Conservation (phyloP, 2,797 vertebrate species). For the Alectoris magna region DNA sequence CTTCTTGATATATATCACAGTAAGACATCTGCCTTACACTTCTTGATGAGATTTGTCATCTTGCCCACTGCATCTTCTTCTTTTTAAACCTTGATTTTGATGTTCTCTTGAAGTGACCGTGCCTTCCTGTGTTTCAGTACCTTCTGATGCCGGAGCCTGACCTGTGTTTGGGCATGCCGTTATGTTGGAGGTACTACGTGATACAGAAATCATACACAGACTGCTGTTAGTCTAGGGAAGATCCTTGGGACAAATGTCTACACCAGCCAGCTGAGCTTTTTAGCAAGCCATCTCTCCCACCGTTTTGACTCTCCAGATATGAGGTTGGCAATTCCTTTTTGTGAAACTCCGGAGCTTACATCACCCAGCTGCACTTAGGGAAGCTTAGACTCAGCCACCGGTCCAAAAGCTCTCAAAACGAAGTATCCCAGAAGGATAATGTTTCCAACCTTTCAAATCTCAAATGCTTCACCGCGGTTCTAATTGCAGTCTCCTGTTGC, state of each 20-base stretch:
- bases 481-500: slow-evolving; percentile 60
- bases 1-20: background rate
- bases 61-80: background rate
- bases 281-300: background rate
- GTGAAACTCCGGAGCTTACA: background rate
- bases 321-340: background rate
- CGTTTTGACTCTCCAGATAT: background rate
- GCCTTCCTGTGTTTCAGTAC: background rate
- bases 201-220: too few species aligned
- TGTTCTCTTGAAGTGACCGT: background rate
- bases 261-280: background rate
- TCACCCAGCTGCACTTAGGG: background rate
- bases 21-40: background rate
- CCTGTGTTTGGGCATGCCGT: fast-evolving
- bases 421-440: slow-evolving; percentile 48
- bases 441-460: slow-evolving; percentile 52
- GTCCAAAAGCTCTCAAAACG: background rate
- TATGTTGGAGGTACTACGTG: background rate
- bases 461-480: slow-evolving; percentile 38
- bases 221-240: background rate
- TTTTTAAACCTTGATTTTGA: background rate
- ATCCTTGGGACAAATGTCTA: background rate
- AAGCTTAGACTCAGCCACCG: background rate
- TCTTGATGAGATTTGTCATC: background rate
- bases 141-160: background rate